Evolutionary conservation across 2,797 vertebrate genomes (phyloP).

Genomic region (Clarias pachynema): DNA sequence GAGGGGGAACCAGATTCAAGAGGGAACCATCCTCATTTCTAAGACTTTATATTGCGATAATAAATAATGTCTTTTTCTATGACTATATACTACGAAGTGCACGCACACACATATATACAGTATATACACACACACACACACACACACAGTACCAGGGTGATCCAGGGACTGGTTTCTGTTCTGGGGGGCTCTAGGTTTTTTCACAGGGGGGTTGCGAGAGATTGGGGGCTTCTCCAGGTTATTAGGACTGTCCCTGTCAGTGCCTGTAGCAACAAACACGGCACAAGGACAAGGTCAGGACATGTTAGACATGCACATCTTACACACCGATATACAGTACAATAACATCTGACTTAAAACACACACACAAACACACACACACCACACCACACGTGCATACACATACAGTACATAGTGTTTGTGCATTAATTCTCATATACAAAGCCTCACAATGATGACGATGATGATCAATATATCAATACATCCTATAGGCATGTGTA

Average conservation of each 20-base stretch:
- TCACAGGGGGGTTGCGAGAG: slow-evolving; percentile 72
- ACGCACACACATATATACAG: neutral
- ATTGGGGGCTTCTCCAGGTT: slow-evolving; percentile 77
- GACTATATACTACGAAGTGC: neutral
- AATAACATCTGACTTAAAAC: neutral
- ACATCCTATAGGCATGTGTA: neutral
- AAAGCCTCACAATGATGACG: neutral
- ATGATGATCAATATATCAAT: neutral
- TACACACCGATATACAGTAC: neutral
- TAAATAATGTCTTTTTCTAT: neutral
- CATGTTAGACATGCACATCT: slow-evolving; percentile 15
- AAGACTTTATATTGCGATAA: neutral
- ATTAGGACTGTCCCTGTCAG: slow-evolving; percentile 70
- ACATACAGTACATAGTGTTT: neutral
- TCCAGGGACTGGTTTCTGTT: slow-evolving; percentile 80
- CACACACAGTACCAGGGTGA: slow-evolving; percentile 64
- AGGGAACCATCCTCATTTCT: neutral
- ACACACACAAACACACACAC: neutral
- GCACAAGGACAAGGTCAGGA: slow-evolving; percentile 43
- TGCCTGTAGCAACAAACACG: slow-evolving; percentile 67
- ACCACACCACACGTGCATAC: neutral
- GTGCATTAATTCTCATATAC: neutral
- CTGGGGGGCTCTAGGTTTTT: slow-evolving; percentile 74
- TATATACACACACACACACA: neutral
- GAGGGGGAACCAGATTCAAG: neutral